Percentiles rank a stretch among this genome's conserved stretches.
Evolutionary conservation across 2,888 invertebrate species (phyloP).

Genomic region (Polymixis flavicincta): DNA sequence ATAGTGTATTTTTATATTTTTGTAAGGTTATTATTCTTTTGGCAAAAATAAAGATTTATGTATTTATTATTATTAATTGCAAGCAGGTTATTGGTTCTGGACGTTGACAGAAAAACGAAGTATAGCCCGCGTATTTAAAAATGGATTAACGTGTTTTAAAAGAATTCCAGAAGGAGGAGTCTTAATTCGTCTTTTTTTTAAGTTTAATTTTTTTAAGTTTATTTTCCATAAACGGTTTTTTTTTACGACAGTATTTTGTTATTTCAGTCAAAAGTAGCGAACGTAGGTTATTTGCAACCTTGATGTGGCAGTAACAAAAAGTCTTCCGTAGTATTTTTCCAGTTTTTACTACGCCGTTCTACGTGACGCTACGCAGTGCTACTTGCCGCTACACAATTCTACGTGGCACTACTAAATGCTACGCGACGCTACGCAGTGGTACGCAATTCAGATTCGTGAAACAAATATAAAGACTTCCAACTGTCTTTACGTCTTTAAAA

Average conservation of each 20-base stretch:
- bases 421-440: not conserved
- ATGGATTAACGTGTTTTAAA: not conserved
- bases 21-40: too few species aligned
- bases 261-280: not conserved
- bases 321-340: too few species aligned
- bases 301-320: not conserved
- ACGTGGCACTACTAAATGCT: not conserved
- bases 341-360: not conserved
- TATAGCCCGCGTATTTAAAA: not conserved
- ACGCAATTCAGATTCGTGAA: not conserved
- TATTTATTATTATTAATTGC: too few species aligned
- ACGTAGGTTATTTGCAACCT: not conserved
- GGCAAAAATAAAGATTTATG: too few species aligned
- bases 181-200: not conserved
- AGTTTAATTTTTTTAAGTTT: not conserved
- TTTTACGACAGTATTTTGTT: not conserved
- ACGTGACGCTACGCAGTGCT: not conserved
- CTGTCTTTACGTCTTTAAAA: not conserved
- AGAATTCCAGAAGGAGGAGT: too few species aligned
- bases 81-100: slow-evolving; percentile 11
- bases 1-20: too few species aligned
- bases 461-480: not conserved
- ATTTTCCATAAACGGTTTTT: not conserved
- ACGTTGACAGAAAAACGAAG: not conserved
- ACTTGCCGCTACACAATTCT: not conserved